phyloP scores from a whole-genome alignment of 37 sponge, comb jelly and placozoan species.

The Geodia barretti region DNA sequence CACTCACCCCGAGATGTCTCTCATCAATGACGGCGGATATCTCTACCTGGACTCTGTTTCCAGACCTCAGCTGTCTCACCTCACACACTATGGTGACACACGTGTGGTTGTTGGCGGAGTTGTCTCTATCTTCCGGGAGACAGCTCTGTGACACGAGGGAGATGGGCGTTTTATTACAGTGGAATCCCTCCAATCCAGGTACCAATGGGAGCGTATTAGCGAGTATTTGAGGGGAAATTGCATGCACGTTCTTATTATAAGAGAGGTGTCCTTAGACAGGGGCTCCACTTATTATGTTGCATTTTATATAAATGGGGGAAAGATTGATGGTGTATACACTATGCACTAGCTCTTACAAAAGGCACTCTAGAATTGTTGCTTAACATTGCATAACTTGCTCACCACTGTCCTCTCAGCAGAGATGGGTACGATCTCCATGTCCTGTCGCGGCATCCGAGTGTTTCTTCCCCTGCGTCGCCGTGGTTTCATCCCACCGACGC shows the following conservation, averaged over 20 bases:
- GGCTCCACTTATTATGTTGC: too few relatives aligned
- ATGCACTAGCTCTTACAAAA: not conserved
- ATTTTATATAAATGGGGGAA: too few relatives aligned
- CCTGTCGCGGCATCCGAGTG: not conserved
- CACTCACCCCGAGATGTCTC: not conserved
- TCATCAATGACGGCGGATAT: not conserved
- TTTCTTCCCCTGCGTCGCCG: not conserved
- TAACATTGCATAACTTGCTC: too few relatives aligned
- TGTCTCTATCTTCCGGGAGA: not conserved
- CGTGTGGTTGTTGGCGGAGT: not conserved
- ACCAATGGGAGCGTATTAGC: too few relatives aligned
- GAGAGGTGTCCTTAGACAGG: too few relatives aligned
- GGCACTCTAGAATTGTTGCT: too few relatives aligned
- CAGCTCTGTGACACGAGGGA: not conserved
- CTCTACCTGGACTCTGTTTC: not conserved
- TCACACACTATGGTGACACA: not conserved
- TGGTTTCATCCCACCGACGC: not conserved
- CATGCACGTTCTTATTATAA: too few relatives aligned
- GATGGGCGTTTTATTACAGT: too few relatives aligned
- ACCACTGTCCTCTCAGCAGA: not conserved
- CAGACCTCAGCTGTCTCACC: not conserved
- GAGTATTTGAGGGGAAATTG: too few relatives aligned
- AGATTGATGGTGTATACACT: not conserved
- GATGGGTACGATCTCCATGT: not conserved
- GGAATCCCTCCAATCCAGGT: too few relatives aligned